Percentiles rank a stretch among this genome's conserved stretches.
Evolutionary conservation across 2,113 vertebrate genomes (phyloP).

Genomic region (Carollia perspicillata): DNA sequence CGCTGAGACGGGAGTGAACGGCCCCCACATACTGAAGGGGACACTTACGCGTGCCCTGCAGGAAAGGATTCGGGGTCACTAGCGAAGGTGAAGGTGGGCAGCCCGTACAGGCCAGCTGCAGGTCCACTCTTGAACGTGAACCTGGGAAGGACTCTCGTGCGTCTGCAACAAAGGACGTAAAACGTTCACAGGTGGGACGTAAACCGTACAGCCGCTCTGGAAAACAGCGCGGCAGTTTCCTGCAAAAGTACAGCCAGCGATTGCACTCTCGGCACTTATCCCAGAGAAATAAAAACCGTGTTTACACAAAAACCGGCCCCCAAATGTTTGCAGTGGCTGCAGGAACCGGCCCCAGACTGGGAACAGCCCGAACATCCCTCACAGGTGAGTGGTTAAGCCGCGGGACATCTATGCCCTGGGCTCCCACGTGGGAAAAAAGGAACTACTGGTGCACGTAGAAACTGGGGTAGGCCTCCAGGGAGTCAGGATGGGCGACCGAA

Average conservation of each 20-base stretch:
- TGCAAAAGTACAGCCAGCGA: neutral
- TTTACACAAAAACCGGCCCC: neutral
- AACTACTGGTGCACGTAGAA: neutral
- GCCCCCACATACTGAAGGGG: neutral
- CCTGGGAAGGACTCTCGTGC: neutral
- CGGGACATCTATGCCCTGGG: too few species aligned
- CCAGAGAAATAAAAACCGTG: neutral
- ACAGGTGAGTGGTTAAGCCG: neutral
- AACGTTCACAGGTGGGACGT: neutral
- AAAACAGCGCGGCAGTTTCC: neutral
- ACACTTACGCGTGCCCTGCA: rapidly evolving
- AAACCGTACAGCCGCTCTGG: neutral
- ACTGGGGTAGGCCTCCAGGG: neutral
- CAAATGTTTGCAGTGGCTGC: neutral
- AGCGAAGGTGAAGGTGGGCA: neutral
- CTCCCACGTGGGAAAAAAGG: neutral
- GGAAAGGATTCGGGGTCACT: neutral
- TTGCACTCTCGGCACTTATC: neutral
- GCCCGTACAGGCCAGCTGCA: neutral
- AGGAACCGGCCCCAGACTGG: neutral
- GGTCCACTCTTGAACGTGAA: neutral
- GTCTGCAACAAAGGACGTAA: neutral
- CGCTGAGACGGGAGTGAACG: neutral
- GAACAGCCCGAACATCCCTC: neutral
- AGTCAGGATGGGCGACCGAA: neutral